Evolutionary conservation across 2,888 invertebrate genomes (phyloP), one percentile per base, ranked within the genome.

Genomic region (Arenicola marina): DNA sequence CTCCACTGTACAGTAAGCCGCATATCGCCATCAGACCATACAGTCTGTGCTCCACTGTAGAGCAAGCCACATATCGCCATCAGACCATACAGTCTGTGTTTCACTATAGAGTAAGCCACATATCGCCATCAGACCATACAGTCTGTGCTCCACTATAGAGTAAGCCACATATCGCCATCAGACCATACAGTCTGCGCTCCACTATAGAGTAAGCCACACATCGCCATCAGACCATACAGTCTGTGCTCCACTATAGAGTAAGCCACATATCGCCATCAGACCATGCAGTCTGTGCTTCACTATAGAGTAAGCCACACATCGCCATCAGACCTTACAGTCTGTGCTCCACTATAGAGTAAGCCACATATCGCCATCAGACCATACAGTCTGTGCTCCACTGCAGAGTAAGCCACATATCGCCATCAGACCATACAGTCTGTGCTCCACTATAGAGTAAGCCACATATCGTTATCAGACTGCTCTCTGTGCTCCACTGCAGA

Each of bases 191-290:
- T 15, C 58, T 68, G 33, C 34, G 65, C 53, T 61, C 60, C 34
- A 56, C 63, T 7, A 59, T 68, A 11, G 65, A 63, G 68, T 68
- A 61, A 51, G 63, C n/a, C 38, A 4, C 59, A 55, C 59, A 33
- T 62, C 11, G 61, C 59, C 45, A 38, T 65, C n/a, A 21, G 62
- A 32, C 68, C 68, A 2, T 61, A 66, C 29, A 56, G 61, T 15
- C 58, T 68, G 33, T 32, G 65, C 53, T 61, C 60, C 34, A 56
- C 63, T 7, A 59, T 68, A 11, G 65, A 63, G 68, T 68, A 61
- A 51, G 63, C n/a, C 38, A 4, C 59, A 55, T 58, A 33, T 62
- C 11, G 61, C 59, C 45, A 38, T 65, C n/a, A 21, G 62, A 32
- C 68, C 68, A 2, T 61, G 63, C 29, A 56, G 61, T 15, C 58